Conservation (phyloP, 2,888 invertebrate species). For the Prenolepis imparis region DNA sequence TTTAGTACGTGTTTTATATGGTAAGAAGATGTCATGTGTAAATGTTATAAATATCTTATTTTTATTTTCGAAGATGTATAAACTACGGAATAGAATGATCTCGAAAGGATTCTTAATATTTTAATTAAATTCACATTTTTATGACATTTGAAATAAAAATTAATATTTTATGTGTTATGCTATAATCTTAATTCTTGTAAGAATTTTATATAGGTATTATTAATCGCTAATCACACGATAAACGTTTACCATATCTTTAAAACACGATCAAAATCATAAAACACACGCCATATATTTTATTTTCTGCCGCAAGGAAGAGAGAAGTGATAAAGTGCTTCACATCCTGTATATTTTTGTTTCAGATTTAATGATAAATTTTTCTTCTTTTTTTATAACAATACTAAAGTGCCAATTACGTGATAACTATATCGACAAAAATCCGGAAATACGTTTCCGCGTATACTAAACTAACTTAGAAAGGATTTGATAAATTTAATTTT, state of each 20-base stretch:
- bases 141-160: background rate
- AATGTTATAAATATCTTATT: slow-evolving; percentile 10
- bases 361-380: slow-evolving; percentile 41
- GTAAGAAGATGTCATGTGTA: background rate
- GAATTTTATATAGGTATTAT: background rate
- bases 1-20: slow-evolving; percentile 17
- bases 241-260: background rate
- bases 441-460: slow-evolving; percentile 27
- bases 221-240: background rate
- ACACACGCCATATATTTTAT: background rate
- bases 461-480: slow-evolving; percentile 37
- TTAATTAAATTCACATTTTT: background rate
- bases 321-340: slow-evolving; percentile 44
- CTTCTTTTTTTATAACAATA: slow-evolving; percentile 41
- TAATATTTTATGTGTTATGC: background rate
- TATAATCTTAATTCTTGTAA: background rate
- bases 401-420: slow-evolving; percentile 40
- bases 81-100: background rate
- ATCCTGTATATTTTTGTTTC: slow-evolving; percentile 45
- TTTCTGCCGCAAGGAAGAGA: slow-evolving; percentile 43
- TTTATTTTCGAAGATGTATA: background rate
- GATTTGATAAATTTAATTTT: slow-evolving; percentile 15
- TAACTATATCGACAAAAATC: slow-evolving; percentile 21
- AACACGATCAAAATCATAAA: too few relatives aligned
- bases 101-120: background rate